Conservation (phyloP, 2,113 vertebrate genomes). For the Cyprinodon brontotheroides region DNA sequence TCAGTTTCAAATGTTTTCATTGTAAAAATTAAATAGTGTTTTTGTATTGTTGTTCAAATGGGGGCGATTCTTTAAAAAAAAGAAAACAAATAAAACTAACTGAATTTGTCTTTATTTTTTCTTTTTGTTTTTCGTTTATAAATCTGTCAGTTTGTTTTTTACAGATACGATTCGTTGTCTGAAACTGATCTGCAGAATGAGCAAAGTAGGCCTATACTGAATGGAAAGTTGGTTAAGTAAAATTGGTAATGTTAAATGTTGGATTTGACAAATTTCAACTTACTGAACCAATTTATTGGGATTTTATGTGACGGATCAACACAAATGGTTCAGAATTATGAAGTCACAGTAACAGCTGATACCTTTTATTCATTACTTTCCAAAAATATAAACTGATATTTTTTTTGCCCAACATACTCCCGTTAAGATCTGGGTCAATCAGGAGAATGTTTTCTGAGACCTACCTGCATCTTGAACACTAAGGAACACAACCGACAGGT, state of each 20-base stretch:
- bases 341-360: neutral
- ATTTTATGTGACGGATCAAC: neutral
- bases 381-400: too few relatives aligned
- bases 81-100: slow-evolving; percentile 42
- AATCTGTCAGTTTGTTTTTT: neutral
- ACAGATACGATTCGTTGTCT: neutral
- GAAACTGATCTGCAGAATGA: too few relatives aligned
- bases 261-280: too few relatives aligned
- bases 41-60: slow-evolving; percentile 78
- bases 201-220: too few relatives aligned
- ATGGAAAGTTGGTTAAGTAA: too few relatives aligned
- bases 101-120: slow-evolving; percentile 1
- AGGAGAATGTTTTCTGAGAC: neutral
- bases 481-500: neutral
- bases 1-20: slow-evolving; percentile 63
- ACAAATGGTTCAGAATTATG: too few relatives aligned
- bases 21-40: slow-evolving; percentile 64
- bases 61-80: slow-evolving; percentile 33
- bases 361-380: too few relatives aligned
- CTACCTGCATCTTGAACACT: neutral
- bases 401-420: too few relatives aligned
- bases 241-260: too few relatives aligned
- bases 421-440: too few relatives aligned
- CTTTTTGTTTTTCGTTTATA: neutral
- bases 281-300: neutral